These are phyloP conservation scores for Metaphire vulgaris DNA, from an alignment of 1,140 invertebrate genomes.

Conservation along the genomic window DNA sequence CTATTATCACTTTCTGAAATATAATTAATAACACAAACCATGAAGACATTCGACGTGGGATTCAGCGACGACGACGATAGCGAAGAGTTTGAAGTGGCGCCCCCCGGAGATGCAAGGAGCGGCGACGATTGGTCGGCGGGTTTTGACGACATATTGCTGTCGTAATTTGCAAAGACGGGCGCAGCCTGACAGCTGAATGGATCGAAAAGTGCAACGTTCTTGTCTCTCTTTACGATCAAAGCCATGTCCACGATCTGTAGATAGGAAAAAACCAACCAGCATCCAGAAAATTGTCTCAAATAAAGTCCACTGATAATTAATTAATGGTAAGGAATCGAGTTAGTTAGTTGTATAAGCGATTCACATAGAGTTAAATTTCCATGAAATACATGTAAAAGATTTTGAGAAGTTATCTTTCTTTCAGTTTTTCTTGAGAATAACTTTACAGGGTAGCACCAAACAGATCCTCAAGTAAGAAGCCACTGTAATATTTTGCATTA, in stretches of 20 bases:
- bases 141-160: slow-evolving; percentile 29
- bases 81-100: neutral
- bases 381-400: too few relatives aligned
- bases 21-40: neutral
- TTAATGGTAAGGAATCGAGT: too few relatives aligned
- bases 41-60: neutral
- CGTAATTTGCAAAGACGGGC: slow-evolving; percentile 39
- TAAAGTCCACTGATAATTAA: too few relatives aligned
- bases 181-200: slow-evolving; percentile 44
- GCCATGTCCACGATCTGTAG: slow-evolving; percentile 57
- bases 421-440: too few relatives aligned
- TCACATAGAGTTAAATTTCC: too few relatives aligned
- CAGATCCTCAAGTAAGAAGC: too few relatives aligned
- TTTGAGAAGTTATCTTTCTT: too few relatives aligned
- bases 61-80: too few relatives aligned
- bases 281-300: neutral
- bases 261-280: neutral
- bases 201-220: slow-evolving; percentile 54
- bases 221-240: slow-evolving; percentile 60
- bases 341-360: too few relatives aligned
- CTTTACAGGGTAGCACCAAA: too few relatives aligned
- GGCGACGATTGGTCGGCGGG: neutral
- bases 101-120: neutral
- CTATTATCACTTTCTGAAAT: neutral
- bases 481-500: too few relatives aligned